Evolutionary conservation across 2,113 vertebrate genomes (phyloP).

Genomic region (Rhynchomys soricoides): DNA sequence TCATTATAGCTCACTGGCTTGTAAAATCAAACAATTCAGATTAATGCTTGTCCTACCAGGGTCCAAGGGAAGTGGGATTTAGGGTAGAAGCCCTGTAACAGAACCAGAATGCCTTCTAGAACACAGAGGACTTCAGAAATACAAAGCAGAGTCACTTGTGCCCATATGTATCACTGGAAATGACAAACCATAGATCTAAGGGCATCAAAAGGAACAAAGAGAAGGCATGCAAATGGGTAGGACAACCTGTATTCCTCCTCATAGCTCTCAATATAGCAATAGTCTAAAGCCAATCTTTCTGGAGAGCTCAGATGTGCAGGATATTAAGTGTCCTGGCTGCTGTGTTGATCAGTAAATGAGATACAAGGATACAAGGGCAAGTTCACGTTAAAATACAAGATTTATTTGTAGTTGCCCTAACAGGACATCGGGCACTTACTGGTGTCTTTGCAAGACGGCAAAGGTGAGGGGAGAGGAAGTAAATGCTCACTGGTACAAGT

Average conservation of each 20-base stretch:
- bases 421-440: not conserved
- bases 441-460: not conserved
- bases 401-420: not conserved
- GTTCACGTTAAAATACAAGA: slow-evolving; percentile 48
- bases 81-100: not conserved
- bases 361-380: not conserved
- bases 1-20: not conserved
- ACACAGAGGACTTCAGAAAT: not conserved
- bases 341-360: not conserved
- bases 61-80: not conserved
- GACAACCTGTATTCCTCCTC: not conserved
- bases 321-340: not conserved
- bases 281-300: not conserved
- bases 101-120: not conserved
- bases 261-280: not conserved
- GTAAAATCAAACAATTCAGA: not conserved
- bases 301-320: slow-evolving; percentile 14
- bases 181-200: not conserved
- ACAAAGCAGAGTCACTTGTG: not conserved
- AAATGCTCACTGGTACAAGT: not conserved
- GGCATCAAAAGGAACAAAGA: not conserved
- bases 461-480: not conserved
- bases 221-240: not conserved
- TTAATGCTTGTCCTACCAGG: slow-evolving; percentile 15
- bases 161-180: not conserved